These are phyloP conservation scores for Microhierax caerulescens DNA, from an alignment of 2,797 vertebrate species.

Conservation along the genomic window DNA sequence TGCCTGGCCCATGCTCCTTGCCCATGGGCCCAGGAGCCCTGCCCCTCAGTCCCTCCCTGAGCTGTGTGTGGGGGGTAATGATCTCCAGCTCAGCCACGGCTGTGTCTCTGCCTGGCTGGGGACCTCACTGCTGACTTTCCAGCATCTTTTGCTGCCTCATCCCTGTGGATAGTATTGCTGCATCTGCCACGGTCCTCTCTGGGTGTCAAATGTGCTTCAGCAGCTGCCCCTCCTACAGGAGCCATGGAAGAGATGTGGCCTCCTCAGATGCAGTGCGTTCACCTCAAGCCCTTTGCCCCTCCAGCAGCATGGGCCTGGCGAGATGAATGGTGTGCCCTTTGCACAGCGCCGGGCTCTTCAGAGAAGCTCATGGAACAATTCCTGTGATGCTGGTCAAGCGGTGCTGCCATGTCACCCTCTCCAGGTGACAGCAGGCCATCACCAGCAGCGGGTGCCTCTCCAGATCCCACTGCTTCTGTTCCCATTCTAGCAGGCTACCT, in stretches of 20 bases:
- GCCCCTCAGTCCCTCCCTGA: not conserved
- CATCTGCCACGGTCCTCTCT: not conserved
- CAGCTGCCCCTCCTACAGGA: not conserved
- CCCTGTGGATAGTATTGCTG: too few species aligned
- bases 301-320: not conserved
- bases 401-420: not conserved
- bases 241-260: not conserved
- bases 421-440: not conserved
- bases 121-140: not conserved
- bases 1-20: not conserved
- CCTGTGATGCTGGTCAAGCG: rapidly evolving
- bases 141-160: not conserved
- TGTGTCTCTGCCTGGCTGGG: not conserved
- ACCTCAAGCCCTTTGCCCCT: not conserved
- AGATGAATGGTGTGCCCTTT: not conserved
- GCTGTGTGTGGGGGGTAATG: not conserved
- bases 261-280: not conserved
- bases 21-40: not conserved
- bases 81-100: not conserved
- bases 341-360: not conserved
- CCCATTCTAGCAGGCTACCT: not conserved
- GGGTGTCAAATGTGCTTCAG: not conserved
- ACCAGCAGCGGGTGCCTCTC: too few species aligned
- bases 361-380: not conserved
- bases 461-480: not conserved